A percentile compares a stretch with the other conserved stretches of the same genome.
phyloP scores from a whole-genome alignment of 2,888 invertebrate species.

The Napeogenes inachia region DNA sequence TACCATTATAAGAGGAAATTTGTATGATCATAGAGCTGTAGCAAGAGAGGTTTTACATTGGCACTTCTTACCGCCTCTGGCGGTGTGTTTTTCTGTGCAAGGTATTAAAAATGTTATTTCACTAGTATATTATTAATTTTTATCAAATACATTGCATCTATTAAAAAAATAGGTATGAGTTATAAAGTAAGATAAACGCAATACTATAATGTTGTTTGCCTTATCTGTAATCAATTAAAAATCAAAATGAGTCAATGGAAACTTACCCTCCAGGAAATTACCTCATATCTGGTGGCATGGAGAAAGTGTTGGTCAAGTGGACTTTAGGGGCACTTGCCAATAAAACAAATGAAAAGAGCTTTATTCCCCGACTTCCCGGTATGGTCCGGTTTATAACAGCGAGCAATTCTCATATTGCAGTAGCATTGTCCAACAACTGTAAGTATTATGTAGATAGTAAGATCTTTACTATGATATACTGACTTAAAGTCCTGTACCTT shows the following conservation, averaged over 20 bases:
- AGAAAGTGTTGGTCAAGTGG: slow-evolving; percentile 71
- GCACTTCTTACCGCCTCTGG: slow-evolving; percentile 64
- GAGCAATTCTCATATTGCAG: slow-evolving; percentile 55
- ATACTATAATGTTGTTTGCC: neutral
- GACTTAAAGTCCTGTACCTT: no score
- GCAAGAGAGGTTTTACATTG: slow-evolving; percentile 65
- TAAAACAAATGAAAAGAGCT: slow-evolving; percentile 55
- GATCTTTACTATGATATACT: no score
- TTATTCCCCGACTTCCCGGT: slow-evolving; percentile 67
- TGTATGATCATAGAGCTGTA: slow-evolving; percentile 47
- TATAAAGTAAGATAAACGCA: neutral
- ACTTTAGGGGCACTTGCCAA: slow-evolving; percentile 54
- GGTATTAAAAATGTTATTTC: slow-evolving; percentile 39
- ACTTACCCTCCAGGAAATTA: slow-evolving; percentile 53
- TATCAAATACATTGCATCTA: neutral
- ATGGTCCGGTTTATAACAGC: slow-evolving; percentile 56
- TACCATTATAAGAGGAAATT: slow-evolving; percentile 54
- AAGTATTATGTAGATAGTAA: slow-evolving; percentile 39
- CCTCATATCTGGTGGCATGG: slow-evolving; percentile 66
- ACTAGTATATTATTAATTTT: neutral
- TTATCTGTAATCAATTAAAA: neutral
- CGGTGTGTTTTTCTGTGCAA: slow-evolving; percentile 58
- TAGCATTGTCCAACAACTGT: slow-evolving; percentile 68
- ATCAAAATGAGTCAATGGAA: no score
- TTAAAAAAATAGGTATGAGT: neutral